phyloP scores from a whole-genome alignment of 2,888 invertebrate genomes.

The Drosophila prolongata region DNA sequence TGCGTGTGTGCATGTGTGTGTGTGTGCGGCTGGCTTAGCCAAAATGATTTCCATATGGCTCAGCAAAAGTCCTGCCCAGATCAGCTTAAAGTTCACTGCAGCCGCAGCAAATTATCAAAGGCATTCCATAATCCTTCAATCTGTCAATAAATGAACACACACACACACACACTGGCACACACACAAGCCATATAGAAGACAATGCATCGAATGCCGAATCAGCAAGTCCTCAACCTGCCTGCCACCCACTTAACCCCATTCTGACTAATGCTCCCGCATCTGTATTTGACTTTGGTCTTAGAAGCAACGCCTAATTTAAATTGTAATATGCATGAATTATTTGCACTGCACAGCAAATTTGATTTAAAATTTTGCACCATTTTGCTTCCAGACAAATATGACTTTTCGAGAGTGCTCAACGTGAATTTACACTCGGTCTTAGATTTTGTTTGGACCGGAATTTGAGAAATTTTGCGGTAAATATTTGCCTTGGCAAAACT shows the following conservation, averaged over 20 bases:
- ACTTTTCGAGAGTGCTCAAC: slow-evolving; percentile 32
- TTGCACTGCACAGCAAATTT: slow-evolving; percentile 56
- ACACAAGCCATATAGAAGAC: slow-evolving; percentile 3
- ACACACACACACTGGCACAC: slow-evolving; percentile 26
- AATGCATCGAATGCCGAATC: slow-evolving; percentile 53
- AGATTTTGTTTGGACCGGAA: slow-evolving; percentile 36
- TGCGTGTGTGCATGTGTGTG: slow-evolving; percentile 39
- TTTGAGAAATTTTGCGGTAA: slow-evolving; percentile 39
- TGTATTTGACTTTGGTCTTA: slow-evolving; percentile 64
- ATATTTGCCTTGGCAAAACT: slow-evolving; percentile 51
- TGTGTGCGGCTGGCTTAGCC: slow-evolving; percentile 29
- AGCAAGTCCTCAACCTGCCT: slow-evolving; percentile 29
- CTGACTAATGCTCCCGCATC: slow-evolving; percentile 26
- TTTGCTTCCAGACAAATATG: slow-evolving; percentile 28
- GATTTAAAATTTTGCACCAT: slow-evolving; percentile 43
- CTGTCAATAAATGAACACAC: slow-evolving; percentile 62
- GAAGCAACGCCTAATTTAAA: slow-evolving; percentile 66
- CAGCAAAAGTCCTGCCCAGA: slow-evolving; percentile 34
- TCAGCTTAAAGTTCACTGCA: slow-evolving; percentile 61
- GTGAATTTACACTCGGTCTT: slow-evolving; percentile 12
- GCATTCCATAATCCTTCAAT: slow-evolving; percentile 76
- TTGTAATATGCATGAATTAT: slow-evolving; percentile 55
- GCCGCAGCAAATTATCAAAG: slow-evolving; percentile 55
- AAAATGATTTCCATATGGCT: slow-evolving; percentile 33
- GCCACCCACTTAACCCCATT: slow-evolving; percentile 18